Percentiles rank a stretch among this genome's conserved stretches.
Conservation (phyloP, 2,113 vertebrate species). For the Eublepharis macularius region DNA sequence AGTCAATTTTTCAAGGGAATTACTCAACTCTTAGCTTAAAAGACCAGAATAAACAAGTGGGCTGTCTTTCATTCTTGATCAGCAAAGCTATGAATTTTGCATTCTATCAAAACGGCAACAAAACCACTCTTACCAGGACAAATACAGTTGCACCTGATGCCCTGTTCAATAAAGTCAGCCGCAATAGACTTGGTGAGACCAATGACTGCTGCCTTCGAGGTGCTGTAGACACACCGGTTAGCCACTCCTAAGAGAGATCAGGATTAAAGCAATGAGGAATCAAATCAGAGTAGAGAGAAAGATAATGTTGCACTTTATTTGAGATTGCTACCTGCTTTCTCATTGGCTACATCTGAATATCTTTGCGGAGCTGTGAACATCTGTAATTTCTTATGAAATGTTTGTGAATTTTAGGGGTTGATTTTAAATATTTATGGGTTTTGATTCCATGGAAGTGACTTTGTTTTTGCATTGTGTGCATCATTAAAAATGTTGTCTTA, state of each 20-base stretch:
- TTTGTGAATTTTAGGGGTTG: neutral
- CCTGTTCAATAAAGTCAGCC: conserved; percentile 91
- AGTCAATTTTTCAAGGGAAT: neutral
- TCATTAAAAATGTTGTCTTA: neutral
- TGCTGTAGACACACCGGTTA: conserved; percentile 90
- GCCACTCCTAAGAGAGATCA: conserved; percentile 74
- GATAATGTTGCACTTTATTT: neutral
- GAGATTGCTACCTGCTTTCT: neutral
- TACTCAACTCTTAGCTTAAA: neutral
- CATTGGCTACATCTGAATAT: neutral
- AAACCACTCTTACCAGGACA: conserved; percentile 84
- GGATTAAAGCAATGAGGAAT: neutral
- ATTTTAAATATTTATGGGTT: neutral
- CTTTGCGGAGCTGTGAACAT: neutral
- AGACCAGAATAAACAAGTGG: neutral
- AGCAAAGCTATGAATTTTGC: neutral
- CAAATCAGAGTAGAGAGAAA: neutral
- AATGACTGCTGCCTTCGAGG: conserved; percentile 93
- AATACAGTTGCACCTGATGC: conserved; percentile 93
- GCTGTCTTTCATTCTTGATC: neutral
- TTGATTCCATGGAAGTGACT: neutral
- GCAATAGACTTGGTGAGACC: conserved; percentile 94
- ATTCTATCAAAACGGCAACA: neutral
- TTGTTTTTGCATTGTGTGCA: neutral
- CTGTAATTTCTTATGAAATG: neutral